Evolutionary conservation across 2,797 vertebrate species (phyloP).

Genomic region (Sebastolobus alascanus): DNA sequence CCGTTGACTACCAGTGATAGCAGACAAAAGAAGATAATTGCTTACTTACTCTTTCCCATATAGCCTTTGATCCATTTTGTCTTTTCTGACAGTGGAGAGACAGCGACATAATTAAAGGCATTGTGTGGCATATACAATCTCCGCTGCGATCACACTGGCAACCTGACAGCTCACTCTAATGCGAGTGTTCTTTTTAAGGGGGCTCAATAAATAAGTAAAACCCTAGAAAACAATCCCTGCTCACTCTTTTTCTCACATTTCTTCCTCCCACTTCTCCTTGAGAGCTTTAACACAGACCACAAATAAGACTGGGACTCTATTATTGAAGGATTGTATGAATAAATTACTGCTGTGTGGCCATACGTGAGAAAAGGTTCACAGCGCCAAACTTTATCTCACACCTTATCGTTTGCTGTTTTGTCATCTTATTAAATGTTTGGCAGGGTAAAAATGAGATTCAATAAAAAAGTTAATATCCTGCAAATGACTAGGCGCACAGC

Average conservation of each 20-base stretch:
- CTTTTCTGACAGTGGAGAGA: conserved; percentile 75
- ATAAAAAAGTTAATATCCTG: conserved; percentile 75
- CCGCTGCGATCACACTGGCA: conserved; percentile 62
- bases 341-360: conserved; percentile 63
- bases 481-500: conserved; percentile 47
- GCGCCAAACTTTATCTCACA: conserved; percentile 53
- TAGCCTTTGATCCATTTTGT: conserved; percentile 80
- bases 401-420: conserved; percentile 56
- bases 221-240: conserved; percentile 64
- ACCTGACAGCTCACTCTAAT: conserved; percentile 77
- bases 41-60: conserved; percentile 75
- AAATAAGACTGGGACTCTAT: conserved; percentile 59
- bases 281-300: conserved; percentile 51
- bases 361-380: conserved; percentile 46
- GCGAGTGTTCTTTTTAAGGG: conserved; percentile 57
- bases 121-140: conserved; percentile 73
- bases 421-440: conserved; percentile 71
- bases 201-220: conserved; percentile 77
- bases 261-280: conserved; percentile 20
- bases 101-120: conserved; percentile 80
- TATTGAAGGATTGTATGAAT: conserved; percentile 77
- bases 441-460: conserved; percentile 58
- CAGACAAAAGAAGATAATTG: conserved; percentile 81
- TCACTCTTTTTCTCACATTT: conserved; percentile 47
- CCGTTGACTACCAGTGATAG: conserved; percentile 69